Evolutionary conservation across 2,113 vertebrate genomes (phyloP).

Genomic region (Pelobates fuscus): DNA sequence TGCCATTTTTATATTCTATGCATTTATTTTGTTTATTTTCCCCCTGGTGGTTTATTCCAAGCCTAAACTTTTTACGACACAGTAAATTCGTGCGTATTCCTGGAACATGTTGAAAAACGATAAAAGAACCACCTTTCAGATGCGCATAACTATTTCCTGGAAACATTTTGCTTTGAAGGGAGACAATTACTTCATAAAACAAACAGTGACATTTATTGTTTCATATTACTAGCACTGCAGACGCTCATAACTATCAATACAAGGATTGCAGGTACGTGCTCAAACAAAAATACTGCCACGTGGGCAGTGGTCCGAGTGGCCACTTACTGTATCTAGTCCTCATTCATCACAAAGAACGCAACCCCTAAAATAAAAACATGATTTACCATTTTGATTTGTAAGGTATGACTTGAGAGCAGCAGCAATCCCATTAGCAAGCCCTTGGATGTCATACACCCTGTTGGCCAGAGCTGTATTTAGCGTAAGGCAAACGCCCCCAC

Average conservation of each 20-base stretch:
- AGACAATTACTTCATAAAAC: conserved; percentile 19
- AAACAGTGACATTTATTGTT: conserved; percentile 34
- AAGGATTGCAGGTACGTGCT: neutral
- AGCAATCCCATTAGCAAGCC: too few species aligned
- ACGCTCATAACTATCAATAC: conserved; percentile 25
- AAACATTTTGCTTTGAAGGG: conserved; percentile 35
- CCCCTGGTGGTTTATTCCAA: conserved; percentile 4
- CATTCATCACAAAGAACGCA: neutral
- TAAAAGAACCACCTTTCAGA: conserved; percentile 25
- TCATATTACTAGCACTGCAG: conserved; percentile 16
- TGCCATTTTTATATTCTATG: conserved; percentile 12
- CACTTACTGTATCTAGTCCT: neutral
- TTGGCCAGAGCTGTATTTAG: too few species aligned
- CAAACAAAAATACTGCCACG: neutral
- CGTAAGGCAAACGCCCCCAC: too few species aligned
- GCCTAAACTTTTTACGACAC: conserved; percentile 15
- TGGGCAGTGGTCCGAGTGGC: too few species aligned
- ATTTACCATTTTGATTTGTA: too few species aligned
- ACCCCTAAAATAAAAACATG: too few species aligned
- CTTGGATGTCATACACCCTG: too few species aligned
- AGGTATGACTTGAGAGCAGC: too few species aligned
- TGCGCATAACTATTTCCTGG: conserved; percentile 19
- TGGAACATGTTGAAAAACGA: conserved; percentile 20
- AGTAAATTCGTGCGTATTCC: conserved; percentile 29
- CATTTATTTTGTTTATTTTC: neutral